Evolutionary conservation across 2,113 vertebrate species (phyloP).

Genomic region (Gulo gulo): DNA sequence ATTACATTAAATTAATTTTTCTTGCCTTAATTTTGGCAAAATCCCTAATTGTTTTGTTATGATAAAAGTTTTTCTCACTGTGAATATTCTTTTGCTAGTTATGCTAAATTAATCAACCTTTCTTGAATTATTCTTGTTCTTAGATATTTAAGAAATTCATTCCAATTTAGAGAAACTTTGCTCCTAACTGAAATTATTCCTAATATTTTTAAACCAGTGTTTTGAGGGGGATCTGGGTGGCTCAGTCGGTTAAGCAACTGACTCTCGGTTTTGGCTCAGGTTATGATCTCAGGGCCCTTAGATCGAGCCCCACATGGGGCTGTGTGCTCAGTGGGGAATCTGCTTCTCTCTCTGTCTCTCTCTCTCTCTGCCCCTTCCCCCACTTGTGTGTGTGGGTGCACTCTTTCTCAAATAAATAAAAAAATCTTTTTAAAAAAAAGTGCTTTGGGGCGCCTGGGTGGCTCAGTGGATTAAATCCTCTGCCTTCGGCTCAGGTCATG

Average conservation of each 20-base stretch:
- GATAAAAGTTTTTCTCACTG: background rate
- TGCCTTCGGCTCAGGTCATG: no score
- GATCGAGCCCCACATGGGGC: background rate
- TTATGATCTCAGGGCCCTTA: background rate
- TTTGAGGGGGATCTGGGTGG: background rate
- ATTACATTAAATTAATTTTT: background rate
- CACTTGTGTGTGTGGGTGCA: background rate
- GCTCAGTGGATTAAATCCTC: no score
- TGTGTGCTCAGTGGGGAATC: background rate
- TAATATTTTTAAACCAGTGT: background rate
- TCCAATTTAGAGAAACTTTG: background rate
- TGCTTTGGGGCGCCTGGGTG: no score
- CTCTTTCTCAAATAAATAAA: background rate
- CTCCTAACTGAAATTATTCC: background rate
- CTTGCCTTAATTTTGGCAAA: background rate
- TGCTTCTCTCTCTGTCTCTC: background rate
- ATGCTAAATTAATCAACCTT: background rate
- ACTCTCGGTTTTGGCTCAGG: background rate
- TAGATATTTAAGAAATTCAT: background rate
- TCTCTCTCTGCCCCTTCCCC: background rate
- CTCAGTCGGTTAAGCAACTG: background rate
- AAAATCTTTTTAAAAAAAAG: background rate
- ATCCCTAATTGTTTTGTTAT: background rate
- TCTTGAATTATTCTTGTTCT: background rate
- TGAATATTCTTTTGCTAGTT: background rate